Evolutionary conservation across 2,113 vertebrate species (phyloP), one percentile per base, ranked within the genome.

Genomic region (Plecotus auritus): DNA sequence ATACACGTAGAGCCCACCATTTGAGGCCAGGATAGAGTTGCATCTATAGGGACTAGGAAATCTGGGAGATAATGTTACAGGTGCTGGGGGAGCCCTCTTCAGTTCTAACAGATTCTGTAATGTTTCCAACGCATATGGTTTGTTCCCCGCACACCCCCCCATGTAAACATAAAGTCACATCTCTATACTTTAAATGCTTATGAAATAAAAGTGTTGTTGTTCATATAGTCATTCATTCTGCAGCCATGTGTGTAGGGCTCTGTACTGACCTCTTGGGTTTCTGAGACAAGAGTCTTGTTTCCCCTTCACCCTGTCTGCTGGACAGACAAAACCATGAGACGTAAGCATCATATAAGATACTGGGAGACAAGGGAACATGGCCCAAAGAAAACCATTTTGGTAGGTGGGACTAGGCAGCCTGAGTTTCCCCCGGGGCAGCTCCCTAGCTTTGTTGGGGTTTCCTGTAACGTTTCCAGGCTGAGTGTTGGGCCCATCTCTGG

Each of bases 111-210:
- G 22, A 22, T 69, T 90, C 73, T 83, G 0, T 95, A n/a, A 91
- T 61, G 37, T 85, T 90, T 94, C 87, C 81, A 56, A 35, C 91
- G 96, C 18, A 51, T 35, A 54, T 91, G 49, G 26, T 59, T 92
- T 84, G 7, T 83, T 83, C 26, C 59, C 59, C 23, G 4, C 56
- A 3, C 54, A 32, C 11, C 4, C 70, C 6, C 42, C 28, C 35
- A 32, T 85, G 32, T 54, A 92, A 40, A 80, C 90, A 37, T n/a
- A 92, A 88, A 37, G 12, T 17, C n/a, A 88, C n/a, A 81, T 92
- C 66, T 93, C 74, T 95, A 4, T 77, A 32, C 84, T 76, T 78
- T 89, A 70, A 72, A n/a, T 82, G 32, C 30, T 66, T 76, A 69
- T 26, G 22, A 94, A 85, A 37, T 80, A 17, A 37, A 54, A 70